Percentiles rank a stretch among this genome's conserved stretches.
Evolutionary conservation across 2,113 vertebrate species (phyloP).

Genomic region (Xyrauchen texanus): DNA sequence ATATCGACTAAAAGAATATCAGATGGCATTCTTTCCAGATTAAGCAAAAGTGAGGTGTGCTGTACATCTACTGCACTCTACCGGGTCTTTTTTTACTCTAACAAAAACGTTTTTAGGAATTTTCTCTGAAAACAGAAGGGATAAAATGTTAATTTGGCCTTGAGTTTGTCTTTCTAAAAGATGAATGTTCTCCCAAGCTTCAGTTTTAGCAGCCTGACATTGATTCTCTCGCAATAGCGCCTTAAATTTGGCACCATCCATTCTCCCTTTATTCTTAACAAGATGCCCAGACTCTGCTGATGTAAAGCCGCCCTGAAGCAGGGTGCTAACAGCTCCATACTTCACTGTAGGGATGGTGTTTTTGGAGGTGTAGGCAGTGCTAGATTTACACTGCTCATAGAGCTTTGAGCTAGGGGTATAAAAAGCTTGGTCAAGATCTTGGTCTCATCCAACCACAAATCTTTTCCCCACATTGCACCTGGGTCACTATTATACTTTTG

Average conservation of each 20-base stretch:
- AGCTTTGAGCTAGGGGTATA: slow-evolving; percentile 9
- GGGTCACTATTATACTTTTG: background rate
- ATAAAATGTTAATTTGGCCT: too few species aligned
- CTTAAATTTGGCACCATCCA: slow-evolving; percentile 11
- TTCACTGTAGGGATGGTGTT: slow-evolving; percentile 3
- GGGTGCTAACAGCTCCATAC: slow-evolving; percentile 8
- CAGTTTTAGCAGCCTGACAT: too few species aligned
- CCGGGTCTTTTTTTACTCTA: too few species aligned
- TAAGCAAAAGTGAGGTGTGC: too few species aligned
- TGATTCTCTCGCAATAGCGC: background rate
- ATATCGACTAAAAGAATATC: too few species aligned
- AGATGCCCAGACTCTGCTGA: slow-evolving; percentile 4
- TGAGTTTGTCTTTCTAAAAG: too few species aligned
- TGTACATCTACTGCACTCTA: too few species aligned
- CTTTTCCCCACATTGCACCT: background rate
- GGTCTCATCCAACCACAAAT: slow-evolving; percentile 18
- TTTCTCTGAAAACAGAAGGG: too few species aligned
- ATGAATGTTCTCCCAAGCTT: too few species aligned
- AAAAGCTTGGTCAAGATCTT: too few species aligned
- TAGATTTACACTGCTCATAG: slow-evolving; percentile 7
- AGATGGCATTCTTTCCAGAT: too few species aligned
- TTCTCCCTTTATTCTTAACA: slow-evolving; percentile 8
- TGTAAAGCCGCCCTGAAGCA: background rate
- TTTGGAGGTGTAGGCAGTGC: background rate
- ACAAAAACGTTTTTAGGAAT: too few species aligned